A percentile compares a stretch with the other conserved stretches of the same genome.
phyloP scores from a whole-genome alignment of 2,888 invertebrate genomes.

The Drosophila anomalipes region DNA sequence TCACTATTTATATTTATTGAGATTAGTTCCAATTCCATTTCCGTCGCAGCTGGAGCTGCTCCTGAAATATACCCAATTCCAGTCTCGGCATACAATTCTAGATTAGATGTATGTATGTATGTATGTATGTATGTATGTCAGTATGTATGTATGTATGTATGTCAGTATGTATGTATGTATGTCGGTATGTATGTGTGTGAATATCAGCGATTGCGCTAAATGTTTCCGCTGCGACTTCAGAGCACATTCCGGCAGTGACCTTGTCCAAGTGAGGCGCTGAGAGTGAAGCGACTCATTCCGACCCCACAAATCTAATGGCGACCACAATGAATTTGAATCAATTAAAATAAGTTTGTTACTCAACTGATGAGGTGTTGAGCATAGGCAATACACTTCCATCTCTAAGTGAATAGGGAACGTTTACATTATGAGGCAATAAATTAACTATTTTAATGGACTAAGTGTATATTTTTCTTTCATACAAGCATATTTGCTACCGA shows the following conservation, averaged over 20 bases:
- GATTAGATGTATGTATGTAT: not conserved
- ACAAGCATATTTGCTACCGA: not conserved
- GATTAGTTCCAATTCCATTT: not conserved
- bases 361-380: constrained; percentile 32
- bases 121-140: not conserved
- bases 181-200: not conserved
- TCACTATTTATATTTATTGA: not conserved
- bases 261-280: constrained; percentile 38
- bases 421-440: not conserved
- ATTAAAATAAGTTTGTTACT: constrained; percentile 21
- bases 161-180: not conserved
- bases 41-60: not conserved
- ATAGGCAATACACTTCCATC: constrained; percentile 6
- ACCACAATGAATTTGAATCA: constrained; percentile 44
- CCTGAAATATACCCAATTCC: not conserved
- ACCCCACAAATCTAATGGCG: constrained; percentile 17
- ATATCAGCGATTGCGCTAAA: constrained; percentile 35
- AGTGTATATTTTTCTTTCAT: not conserved
- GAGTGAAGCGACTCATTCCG: not conserved
- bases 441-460: too few species aligned
- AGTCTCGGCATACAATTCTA: not conserved
- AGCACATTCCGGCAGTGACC: constrained; percentile 42
- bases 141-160: not conserved
- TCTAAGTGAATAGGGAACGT: not conserved
- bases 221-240: constrained; percentile 51